Conservation (phyloP, 2,113 vertebrate species). For the Myiopsitta monachus region DNA sequence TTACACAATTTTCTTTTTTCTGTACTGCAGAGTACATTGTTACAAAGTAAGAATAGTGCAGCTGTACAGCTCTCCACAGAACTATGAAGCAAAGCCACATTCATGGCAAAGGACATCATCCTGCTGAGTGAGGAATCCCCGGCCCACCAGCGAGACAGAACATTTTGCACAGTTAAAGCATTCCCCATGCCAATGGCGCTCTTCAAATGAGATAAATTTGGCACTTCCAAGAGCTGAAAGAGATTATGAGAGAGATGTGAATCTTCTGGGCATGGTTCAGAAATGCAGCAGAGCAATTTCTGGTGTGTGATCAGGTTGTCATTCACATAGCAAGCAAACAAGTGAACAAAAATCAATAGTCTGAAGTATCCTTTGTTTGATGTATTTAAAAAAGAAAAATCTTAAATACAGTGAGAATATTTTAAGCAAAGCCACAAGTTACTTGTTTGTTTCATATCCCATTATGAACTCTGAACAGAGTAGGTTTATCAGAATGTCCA, state of each 20-base stretch:
- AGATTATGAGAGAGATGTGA: slow-evolving; percentile 4
- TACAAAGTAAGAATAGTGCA: not conserved
- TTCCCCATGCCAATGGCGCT: slow-evolving; percentile 76
- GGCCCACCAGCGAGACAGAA: slow-evolving; percentile 61
- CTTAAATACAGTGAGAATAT: not conserved
- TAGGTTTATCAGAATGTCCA: not conserved
- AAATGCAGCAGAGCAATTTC: not conserved
- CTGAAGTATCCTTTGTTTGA: not conserved
- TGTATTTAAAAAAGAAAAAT: not conserved
- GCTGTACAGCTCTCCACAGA: not conserved
- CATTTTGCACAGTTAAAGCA: slow-evolving; percentile 74
- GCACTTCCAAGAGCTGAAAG: slow-evolving; percentile 70
- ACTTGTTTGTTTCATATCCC: not conserved
- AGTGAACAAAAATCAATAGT: not conserved
- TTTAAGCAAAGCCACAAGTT: not conserved
- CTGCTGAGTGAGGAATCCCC: slow-evolving; percentile 83
- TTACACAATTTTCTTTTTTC: not conserved
- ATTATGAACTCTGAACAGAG: not conserved
- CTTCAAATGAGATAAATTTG: slow-evolving; percentile 80
- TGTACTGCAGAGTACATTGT: not conserved
- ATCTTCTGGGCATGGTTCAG: not conserved
- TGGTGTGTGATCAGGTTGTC: not conserved
- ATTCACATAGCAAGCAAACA: not conserved
- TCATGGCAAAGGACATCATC: slow-evolving; percentile 85
- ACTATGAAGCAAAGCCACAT: slow-evolving; percentile 82